Conservation (phyloP, 2,113 vertebrate species). For the Corvus hawaiiensis region DNA sequence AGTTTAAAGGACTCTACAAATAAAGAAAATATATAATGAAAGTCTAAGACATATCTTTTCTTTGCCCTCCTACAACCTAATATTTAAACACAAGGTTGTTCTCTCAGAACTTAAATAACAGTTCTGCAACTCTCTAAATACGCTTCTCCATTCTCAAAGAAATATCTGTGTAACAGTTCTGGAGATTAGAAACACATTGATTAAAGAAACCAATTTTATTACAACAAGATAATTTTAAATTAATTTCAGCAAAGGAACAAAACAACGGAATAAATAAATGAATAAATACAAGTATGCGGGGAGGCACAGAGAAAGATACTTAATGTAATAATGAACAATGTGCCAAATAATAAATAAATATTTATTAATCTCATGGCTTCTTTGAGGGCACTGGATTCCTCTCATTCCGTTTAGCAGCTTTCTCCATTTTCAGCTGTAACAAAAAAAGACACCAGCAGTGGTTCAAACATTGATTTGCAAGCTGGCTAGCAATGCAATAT, state of each 20-base stretch:
- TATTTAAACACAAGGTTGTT: not conserved
- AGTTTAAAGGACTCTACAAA: not conserved
- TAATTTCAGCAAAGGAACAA: not conserved
- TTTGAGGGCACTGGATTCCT: constrained; percentile 23
- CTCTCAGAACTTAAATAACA: not conserved
- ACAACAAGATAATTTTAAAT: not conserved
- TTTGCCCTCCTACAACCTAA: not conserved
- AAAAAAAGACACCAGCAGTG: not conserved
- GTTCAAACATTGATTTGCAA: not conserved
- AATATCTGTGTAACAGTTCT: not conserved
- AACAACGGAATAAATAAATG: not conserved
- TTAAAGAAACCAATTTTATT: not conserved
- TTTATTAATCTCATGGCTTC: constrained; percentile 28
- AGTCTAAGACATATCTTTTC: not conserved
- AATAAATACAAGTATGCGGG: not conserved
- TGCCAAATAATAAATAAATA: not conserved
- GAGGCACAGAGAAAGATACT: not conserved
- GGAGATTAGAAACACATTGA: not conserved
- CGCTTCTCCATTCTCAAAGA: not conserved
- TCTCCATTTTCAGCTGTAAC: constrained; percentile 73
- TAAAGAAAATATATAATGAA: not conserved
- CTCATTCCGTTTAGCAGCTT: constrained; percentile 54
- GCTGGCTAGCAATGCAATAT: not conserved
- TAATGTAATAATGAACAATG: not conserved
- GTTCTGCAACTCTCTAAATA: not conserved